Evolutionary conservation across 2,888 invertebrate genomes (phyloP), one percentile per base, ranked within the genome.

Genomic region (Drosophila robusta): DNA sequence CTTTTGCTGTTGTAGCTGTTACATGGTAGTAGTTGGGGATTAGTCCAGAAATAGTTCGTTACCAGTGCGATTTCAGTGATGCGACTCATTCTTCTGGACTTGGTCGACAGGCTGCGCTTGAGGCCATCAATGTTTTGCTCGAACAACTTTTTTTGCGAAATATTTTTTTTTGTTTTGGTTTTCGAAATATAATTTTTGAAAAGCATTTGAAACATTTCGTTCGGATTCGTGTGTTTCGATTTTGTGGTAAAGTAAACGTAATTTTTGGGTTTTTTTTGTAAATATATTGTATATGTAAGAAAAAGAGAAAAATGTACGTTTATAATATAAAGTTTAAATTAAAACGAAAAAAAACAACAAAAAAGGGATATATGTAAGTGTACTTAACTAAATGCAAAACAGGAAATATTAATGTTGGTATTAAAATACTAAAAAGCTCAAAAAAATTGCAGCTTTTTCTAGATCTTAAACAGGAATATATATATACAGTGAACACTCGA

Each of bases 81-180:
- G 93, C 96, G 94, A 93, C 96, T 96, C 94, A 96, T 96, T 94
- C 95, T 94, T 92, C 96, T 94, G 92, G 96, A 95, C 93, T 95
- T 94, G 90, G 94, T 94, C 86, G 96, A 95, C 83, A 96, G 94
- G 90, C 96, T 95, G 93, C 95, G 95, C 94, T 97, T 97, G 93
- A 97, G 94, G 91, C 96, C 96, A 92, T 95, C 95, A 93, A 97
- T 96, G 93, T 97, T 96, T 94, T 96, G 96, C 94, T 97, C 97
- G 95, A 96, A 97, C 90, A 97, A 94, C 95, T 96, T 74, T 75
- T 44, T 49, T 18, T 44, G 18, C 52, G 41, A 42, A 41, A 41
- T 22, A 32, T 52, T 4, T 39, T 39, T 57, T 50, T 7, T 11
- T 24, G 94, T 54, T 64, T 62, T 47, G 29, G 45, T 65, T 79